Evolutionary conservation across 2,797 vertebrate species (phyloP).

Genomic region (Gymnodraco acuticeps): DNA sequence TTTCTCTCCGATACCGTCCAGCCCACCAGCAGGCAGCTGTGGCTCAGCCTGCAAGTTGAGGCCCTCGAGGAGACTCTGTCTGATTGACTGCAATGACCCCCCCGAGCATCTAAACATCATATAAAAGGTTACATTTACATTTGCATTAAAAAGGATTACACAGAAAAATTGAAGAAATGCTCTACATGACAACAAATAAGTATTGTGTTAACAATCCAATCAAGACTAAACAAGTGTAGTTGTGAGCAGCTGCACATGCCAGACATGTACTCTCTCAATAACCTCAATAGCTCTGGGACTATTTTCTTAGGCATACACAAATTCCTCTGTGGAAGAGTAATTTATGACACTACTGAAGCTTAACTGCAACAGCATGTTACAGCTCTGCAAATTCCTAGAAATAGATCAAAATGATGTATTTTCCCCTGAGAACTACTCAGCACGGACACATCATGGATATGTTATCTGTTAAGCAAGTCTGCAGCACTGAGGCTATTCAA

Average conservation of each 20-base stretch:
- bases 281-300: not conserved
- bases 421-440: constrained; percentile 10
- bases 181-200: not conserved
- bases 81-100: constrained; percentile 66
- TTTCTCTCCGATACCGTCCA: constrained; percentile 65
- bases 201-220: not conserved
- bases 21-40: constrained; percentile 51
- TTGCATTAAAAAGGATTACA: not conserved
- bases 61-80: constrained; percentile 72
- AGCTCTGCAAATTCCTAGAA: constrained; percentile 1
- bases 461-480: not conserved
- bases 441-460: not conserved
- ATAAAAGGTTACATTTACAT: not conserved
- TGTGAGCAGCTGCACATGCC: too few species aligned
- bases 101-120: constrained; percentile 68
- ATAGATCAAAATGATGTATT: constrained; percentile 6
- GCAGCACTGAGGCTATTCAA: not conserved
- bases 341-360: constrained; percentile 16
- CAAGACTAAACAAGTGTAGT: not conserved
- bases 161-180: not conserved
- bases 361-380: constrained; percentile 32
- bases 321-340: not conserved
- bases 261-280: not conserved
- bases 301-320: not conserved
- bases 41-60: constrained; percentile 81